phyloP scores from a whole-genome alignment of 2,888 invertebrate genomes.

The Heliconius ethilla region DNA sequence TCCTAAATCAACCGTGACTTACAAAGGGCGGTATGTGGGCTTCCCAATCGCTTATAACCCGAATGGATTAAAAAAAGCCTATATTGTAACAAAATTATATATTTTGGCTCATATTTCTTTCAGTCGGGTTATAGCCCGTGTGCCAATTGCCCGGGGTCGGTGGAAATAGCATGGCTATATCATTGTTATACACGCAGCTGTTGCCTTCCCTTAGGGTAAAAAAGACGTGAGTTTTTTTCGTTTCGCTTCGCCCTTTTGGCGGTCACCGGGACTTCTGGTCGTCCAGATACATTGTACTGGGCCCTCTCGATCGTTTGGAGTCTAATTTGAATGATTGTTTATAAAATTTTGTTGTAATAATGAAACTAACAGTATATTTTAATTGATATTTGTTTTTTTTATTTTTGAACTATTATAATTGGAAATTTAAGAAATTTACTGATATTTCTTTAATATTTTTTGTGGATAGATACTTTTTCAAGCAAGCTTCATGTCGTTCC shows the following conservation, averaged over 20 bases:
- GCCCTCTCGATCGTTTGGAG: constrained; percentile 31
- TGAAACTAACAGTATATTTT: neutral
- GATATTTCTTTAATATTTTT: neutral
- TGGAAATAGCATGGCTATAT: constrained; percentile 77
- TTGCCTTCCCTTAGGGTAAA: constrained; percentile 77
- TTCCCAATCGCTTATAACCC: constrained; percentile 65
- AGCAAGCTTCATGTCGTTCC: too few relatives aligned
- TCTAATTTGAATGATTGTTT: constrained; percentile 18
- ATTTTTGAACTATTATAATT: neutral
- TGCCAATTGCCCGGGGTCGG: constrained; percentile 74
- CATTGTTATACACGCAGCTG: constrained; percentile 81
- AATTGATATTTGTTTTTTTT: neutral
- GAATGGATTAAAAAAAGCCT: constrained; percentile 51
- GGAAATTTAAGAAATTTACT: neutral
- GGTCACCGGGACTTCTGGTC: constrained; percentile 72
- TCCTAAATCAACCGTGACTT: constrained; percentile 79
- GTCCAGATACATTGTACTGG: constrained; percentile 45
- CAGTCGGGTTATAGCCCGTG: constrained; percentile 60
- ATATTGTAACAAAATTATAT: neutral
- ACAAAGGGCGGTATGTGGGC: constrained; percentile 68
- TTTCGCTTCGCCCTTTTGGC: constrained; percentile 70
- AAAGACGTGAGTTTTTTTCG: constrained; percentile 70
- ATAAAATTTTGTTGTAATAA: neutral
- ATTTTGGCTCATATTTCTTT: constrained; percentile 46
- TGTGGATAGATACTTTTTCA: neutral